Percentiles rank a stretch among this genome's conserved stretches.
These are phyloP conservation scores for Ischnus inquisitorius DNA, from an alignment of 2,888 invertebrate species.

Conservation along the genomic window DNA sequence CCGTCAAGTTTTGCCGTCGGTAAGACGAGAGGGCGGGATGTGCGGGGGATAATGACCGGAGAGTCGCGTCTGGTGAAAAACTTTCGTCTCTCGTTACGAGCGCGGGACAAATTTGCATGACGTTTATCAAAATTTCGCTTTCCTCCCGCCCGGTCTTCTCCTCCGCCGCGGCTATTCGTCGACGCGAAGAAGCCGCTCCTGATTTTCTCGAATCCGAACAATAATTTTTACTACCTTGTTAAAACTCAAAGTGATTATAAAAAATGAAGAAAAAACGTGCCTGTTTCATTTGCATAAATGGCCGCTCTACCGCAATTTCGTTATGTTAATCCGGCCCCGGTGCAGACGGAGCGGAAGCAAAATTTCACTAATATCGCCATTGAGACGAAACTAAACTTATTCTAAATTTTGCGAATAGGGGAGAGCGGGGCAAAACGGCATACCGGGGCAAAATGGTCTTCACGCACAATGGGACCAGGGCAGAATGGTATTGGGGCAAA, in stretches of 20 bases:
- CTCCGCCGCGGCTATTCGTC: conserved; percentile 21
- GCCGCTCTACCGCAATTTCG: background rate
- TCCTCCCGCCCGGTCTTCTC: conserved; percentile 47
- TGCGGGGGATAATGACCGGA: conserved; percentile 45
- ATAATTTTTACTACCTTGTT: conserved; percentile 65
- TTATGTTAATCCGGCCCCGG: conserved; percentile 45
- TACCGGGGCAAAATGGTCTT: too few relatives aligned
- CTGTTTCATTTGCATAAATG: background rate
- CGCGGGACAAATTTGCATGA: conserved; percentile 74
- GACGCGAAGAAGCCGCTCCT: conserved; percentile 45
- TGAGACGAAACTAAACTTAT: too few relatives aligned
- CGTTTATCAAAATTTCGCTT: conserved; percentile 75
- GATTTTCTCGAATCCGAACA: conserved; percentile 61
- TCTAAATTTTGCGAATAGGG: too few relatives aligned
- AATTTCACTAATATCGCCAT: too few relatives aligned
- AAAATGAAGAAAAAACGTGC: background rate
- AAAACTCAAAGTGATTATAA: conserved; percentile 16
- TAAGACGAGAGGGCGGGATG: background rate
- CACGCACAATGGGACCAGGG: too few relatives aligned
- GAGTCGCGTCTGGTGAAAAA: conserved; percentile 70
- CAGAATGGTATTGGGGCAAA: too few relatives aligned
- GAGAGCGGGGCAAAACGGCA: too few relatives aligned
- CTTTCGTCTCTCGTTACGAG: conserved; percentile 76
- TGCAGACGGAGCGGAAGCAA: too few relatives aligned
- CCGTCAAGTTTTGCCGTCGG: conserved; percentile 60